Evolutionary conservation across 2,888 invertebrate species (phyloP).

Genomic region (Lampropteryx suffumata): DNA sequence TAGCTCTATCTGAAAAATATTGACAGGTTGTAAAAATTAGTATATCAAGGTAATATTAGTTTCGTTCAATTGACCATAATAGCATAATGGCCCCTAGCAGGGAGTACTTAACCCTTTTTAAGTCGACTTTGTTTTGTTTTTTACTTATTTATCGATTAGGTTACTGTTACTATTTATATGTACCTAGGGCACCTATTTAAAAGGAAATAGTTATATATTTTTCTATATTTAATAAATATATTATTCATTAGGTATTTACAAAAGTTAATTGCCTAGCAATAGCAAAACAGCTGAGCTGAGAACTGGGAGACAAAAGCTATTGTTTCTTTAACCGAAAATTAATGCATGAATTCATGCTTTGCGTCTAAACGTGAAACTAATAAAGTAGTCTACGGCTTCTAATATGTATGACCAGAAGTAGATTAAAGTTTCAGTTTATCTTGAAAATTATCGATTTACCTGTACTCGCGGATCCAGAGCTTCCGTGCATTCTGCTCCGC

Average conservation of each 20-base stretch:
- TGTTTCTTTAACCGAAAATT: conserved; percentile 16
- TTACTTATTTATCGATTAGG: too few relatives aligned
- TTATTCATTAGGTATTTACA: background rate
- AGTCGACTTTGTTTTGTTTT: too few relatives aligned
- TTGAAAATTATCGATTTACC: conserved; percentile 79
- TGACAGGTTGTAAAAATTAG: too few relatives aligned
- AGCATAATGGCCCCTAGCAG: too few relatives aligned
- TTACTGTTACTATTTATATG: too few relatives aligned
- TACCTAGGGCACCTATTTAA: too few relatives aligned
- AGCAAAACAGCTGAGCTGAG: conserved; percentile 27
- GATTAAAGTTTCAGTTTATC: conserved; percentile 27
- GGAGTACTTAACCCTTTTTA: too few relatives aligned
- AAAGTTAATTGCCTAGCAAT: conserved; percentile 23
- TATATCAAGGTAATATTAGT: too few relatives aligned
- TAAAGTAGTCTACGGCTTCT: background rate
- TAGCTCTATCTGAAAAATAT: conserved; percentile 93
- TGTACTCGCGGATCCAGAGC: conserved; percentile 92
- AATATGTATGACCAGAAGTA: conserved; percentile 1
- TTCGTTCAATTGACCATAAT: too few relatives aligned
- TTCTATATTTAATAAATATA: too few relatives aligned
- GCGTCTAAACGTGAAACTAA: background rate
- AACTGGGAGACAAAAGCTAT: conserved; percentile 24
- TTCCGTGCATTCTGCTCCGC: conserved; percentile 84
- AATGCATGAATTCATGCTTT: conserved; percentile 13
- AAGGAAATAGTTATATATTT: too few relatives aligned